These are phyloP conservation scores for Fragum whitleyi DNA, from an alignment of 2,888 invertebrate genomes.

Conservation along the genomic window DNA sequence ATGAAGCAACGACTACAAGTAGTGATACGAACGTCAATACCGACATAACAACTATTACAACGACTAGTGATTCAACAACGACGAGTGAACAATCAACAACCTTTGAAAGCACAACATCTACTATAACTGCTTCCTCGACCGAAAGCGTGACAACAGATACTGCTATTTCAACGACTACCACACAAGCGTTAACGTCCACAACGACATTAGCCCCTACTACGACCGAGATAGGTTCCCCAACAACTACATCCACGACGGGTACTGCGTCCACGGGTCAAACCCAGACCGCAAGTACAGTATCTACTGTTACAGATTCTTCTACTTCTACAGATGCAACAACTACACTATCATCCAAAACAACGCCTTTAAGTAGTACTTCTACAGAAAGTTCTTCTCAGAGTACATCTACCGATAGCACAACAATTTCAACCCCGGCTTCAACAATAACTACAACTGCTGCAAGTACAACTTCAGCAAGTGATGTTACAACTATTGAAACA, in stretches of 20 bases:
- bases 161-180: background rate
- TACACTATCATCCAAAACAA: background rate
- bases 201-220: background rate
- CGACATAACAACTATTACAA: background rate
- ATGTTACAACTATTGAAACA: background rate
- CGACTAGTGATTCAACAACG: background rate
- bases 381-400: background rate
- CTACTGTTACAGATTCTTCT: background rate
- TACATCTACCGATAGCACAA: background rate
- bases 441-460: background rate
- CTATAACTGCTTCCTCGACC: background rate
- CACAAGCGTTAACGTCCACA: background rate
- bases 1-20: background rate
- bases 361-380: background rate
- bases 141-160: background rate
- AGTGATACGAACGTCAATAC: background rate
- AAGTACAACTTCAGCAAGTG: background rate
- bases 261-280: background rate
- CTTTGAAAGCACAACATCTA: background rate
- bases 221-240: background rate
- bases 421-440: background rate
- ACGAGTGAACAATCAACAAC: background rate
- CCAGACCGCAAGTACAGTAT: background rate
- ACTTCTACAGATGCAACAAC: too few relatives aligned
- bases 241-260: background rate